Conservation (phyloP, 1,140 invertebrate genomes). For the Plectrocnemia conspersa region DNA sequence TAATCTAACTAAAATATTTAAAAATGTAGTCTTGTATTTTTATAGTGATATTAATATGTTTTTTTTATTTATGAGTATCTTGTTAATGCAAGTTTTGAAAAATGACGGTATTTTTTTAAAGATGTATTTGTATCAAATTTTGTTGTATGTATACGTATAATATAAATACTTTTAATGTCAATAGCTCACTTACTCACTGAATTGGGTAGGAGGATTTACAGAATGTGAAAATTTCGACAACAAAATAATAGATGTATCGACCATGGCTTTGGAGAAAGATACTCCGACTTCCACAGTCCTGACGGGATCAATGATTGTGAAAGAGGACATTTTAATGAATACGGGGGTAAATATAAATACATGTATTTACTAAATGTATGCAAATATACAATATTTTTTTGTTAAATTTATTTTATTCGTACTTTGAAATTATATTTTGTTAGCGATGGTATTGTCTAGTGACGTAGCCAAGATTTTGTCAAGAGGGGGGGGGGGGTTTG, state of each 20-base stretch:
- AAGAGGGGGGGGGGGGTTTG: too few species aligned
- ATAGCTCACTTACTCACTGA: slow-evolving; percentile 21
- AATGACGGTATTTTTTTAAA: too few species aligned
- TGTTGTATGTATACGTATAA: not conserved
- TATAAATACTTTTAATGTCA: too few species aligned
- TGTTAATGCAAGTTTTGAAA: not conserved
- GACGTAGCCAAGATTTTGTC: too few species aligned
- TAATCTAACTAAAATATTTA: too few species aligned
- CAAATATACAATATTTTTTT: not conserved
- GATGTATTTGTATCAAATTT: not conserved
- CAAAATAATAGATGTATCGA: slow-evolving; percentile 11
- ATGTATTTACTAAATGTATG: not conserved
- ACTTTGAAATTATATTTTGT: too few species aligned
- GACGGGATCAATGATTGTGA: slow-evolving; percentile 11
- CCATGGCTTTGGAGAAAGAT: slow-evolving; percentile 19
- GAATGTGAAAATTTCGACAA: slow-evolving; percentile 23
- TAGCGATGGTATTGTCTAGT: too few species aligned
- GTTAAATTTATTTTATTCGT: not conserved
- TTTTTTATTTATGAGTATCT: not conserved
- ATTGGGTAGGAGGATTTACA: slow-evolving; percentile 21
- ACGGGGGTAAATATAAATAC: slow-evolving; percentile 8
- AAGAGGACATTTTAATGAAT: not conserved
- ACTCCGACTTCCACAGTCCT: slow-evolving; percentile 17
- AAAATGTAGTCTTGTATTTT: too few species aligned
- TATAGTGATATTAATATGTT: too few species aligned